Evolutionary conservation across 2,888 invertebrate species (phyloP).

Genomic region (Drosophila paranaensis): DNA sequence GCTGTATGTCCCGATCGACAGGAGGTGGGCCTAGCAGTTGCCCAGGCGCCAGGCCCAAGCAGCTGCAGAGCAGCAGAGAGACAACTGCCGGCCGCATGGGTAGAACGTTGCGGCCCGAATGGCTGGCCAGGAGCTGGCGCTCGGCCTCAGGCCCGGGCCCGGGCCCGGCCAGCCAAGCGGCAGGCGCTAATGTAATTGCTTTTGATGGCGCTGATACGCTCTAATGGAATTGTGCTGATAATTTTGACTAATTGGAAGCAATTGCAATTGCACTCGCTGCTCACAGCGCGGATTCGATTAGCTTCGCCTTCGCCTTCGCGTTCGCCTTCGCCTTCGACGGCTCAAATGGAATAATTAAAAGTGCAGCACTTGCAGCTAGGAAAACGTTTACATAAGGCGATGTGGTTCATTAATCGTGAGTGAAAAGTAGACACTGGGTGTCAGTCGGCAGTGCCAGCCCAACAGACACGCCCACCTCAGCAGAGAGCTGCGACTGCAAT

Average conservation of each 20-base stretch:
- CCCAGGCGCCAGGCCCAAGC: background rate
- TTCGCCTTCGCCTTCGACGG: too few species aligned
- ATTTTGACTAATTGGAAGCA: slow-evolving; percentile 40
- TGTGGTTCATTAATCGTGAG: background rate
- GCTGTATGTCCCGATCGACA: slow-evolving; percentile 27
- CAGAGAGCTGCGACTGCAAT: background rate
- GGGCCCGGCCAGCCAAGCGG: background rate
- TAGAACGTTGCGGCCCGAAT: slow-evolving; percentile 14
- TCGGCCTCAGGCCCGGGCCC: too few species aligned
- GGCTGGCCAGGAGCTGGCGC: slow-evolving; percentile 21
- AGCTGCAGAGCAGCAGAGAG: slow-evolving; percentile 5
- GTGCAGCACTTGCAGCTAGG: slow-evolving; percentile 1
- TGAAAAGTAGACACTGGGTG: background rate
- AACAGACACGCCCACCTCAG: background rate
- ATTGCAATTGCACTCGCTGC: slow-evolving; percentile 18
- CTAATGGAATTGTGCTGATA: slow-evolving; percentile 49
- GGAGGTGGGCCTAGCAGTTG: slow-evolving; percentile 1
- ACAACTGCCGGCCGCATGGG: slow-evolving; percentile 16
- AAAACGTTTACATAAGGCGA: background rate
- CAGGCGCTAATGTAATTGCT: slow-evolving; percentile 53
- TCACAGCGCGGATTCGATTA: slow-evolving; percentile 3
- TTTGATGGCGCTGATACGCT: slow-evolving; percentile 19
- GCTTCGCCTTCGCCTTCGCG: too few species aligned
- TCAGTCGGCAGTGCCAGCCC: background rate
- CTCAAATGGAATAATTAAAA: slow-evolving; percentile 5